Conservation (phyloP, 2,888 invertebrate genomes). For the Pyrrhosoma nymphula region DNA sequence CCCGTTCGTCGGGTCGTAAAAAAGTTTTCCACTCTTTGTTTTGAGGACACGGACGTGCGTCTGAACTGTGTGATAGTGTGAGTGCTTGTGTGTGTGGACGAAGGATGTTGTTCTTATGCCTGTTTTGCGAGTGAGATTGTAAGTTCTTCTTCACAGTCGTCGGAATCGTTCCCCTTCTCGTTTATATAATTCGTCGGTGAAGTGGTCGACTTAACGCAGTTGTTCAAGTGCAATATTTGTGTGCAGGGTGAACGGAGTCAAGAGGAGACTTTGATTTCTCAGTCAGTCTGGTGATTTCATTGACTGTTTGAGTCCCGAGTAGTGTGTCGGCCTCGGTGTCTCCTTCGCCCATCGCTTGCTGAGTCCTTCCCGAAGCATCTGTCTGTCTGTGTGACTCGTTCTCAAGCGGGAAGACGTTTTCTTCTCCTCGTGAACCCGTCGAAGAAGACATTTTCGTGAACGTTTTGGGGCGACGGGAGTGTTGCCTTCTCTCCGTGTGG, state of each 20-base stretch:
- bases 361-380: not conserved
- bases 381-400: not conserved
- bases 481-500: not conserved
- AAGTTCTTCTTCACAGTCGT: not conserved
- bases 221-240: not conserved
- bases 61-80: not conserved
- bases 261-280: not conserved
- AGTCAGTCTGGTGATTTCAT: not conserved
- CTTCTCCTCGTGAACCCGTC: not conserved
- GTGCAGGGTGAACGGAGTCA: not conserved
- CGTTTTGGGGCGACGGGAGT: slow-evolving; percentile 7
- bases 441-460: not conserved
- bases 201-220: not conserved
- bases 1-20: not conserved
- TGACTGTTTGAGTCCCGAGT: not conserved
- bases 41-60: slow-evolving; percentile 7
- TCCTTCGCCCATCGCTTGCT: not conserved
- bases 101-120: not conserved
- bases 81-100: not conserved
- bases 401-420: not conserved
- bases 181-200: not conserved
- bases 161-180: not conserved
- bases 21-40: not conserved
- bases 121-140: not conserved
- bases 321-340: not conserved